Conservation (phyloP, 1,140 invertebrate species). For the Amyelois transitella region DNA sequence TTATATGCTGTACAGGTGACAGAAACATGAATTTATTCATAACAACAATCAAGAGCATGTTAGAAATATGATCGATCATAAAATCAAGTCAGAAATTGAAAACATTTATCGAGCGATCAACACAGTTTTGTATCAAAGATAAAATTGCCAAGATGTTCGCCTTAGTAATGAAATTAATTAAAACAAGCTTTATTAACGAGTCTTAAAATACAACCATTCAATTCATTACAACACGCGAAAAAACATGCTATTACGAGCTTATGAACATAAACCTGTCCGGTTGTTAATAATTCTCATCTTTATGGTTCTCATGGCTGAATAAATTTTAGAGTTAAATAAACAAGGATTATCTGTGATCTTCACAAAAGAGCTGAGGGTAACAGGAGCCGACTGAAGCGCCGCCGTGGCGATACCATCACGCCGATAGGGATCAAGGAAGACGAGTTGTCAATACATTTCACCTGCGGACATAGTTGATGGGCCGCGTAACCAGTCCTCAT, state of each 20-base stretch:
- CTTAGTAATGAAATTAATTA: not conserved
- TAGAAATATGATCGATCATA: not conserved
- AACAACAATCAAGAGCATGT: not conserved
- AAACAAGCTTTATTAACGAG: slow-evolving; percentile 2
- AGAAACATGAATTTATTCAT: not conserved
- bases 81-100: not conserved
- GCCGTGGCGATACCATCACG: slow-evolving; percentile 63
- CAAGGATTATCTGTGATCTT: slow-evolving; percentile 63
- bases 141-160: not conserved
- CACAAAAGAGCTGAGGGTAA: slow-evolving; percentile 56
- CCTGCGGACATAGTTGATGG: slow-evolving; percentile 55
- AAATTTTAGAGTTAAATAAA: slow-evolving; percentile 70
- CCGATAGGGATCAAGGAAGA: slow-evolving; percentile 72
- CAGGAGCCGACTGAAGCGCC: slow-evolving; percentile 66
- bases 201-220: slow-evolving; percentile 40
- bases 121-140: not conserved
- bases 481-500: slow-evolving; percentile 60
- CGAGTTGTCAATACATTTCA: slow-evolving; percentile 73
- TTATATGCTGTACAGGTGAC: not conserved
- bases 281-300: slow-evolving; percentile 56
- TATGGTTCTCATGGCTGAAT: slow-evolving; percentile 57
- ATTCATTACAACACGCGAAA: slow-evolving; percentile 43
- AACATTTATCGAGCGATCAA: not conserved
- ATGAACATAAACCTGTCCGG: slow-evolving; percentile 50
- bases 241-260: slow-evolving; percentile 43